Evolutionary conservation across 2,113 vertebrate species (phyloP).

Genomic region (Ovibos moschatus): DNA sequence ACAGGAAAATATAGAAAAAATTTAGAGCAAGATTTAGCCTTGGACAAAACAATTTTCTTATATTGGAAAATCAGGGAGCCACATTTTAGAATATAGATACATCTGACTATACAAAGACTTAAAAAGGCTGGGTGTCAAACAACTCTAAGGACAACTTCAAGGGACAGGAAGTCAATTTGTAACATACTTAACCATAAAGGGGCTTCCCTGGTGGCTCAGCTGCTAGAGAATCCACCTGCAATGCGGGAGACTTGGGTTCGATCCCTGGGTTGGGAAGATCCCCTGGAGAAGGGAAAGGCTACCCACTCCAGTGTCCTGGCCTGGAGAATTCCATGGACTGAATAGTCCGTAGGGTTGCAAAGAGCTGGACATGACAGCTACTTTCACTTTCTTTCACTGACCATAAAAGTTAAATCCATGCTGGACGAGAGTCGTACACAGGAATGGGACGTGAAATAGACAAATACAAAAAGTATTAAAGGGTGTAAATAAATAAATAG

Average conservation of each 20-base stretch:
- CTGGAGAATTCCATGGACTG: not conserved
- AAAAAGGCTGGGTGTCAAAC: not conserved
- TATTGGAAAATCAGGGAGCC: not conserved
- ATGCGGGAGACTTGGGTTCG: not conserved
- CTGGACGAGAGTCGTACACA: no score
- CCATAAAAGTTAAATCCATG: fast-evolving
- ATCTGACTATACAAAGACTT: not conserved
- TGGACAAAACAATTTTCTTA: not conserved
- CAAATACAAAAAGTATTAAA: no score
- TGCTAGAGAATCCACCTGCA: not conserved
- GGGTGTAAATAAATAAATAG: not conserved
- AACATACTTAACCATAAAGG: not conserved
- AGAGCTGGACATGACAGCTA: not conserved
- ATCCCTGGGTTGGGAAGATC: not conserved
- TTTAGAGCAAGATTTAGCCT: not conserved
- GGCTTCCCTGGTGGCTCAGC: not conserved
- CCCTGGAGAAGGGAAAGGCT: not conserved
- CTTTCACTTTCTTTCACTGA: not conserved
- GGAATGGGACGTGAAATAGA: not conserved
- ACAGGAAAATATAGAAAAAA: not conserved
- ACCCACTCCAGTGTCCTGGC: not conserved
- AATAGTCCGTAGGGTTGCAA: fast-evolving
- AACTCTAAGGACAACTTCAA: not conserved
- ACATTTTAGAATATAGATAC: fast-evolving
- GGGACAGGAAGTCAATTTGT: not conserved